Evolutionary conservation across 2,113 vertebrate genomes (phyloP), one percentile per base, ranked within the genome.

Genomic region (Otis tarda): DNA sequence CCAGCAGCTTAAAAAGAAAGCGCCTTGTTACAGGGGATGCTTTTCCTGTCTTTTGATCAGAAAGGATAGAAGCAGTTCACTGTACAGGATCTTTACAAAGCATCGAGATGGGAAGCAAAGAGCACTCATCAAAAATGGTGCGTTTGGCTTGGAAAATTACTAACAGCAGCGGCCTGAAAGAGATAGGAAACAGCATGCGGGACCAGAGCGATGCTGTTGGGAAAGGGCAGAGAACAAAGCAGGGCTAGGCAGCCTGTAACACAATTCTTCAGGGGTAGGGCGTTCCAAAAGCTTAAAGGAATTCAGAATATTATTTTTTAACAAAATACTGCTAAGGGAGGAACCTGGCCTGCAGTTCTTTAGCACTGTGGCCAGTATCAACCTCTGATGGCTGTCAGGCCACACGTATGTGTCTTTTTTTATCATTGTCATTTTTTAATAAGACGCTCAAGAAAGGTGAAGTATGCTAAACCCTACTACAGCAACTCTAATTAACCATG

Each of bases 261-360:
- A 71, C 77, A 73, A 9, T 20, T 82, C 94, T 91, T 75, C 83
- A 73, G 86, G 92, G 73, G 73, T 9, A 82, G 95, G 89, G 89
- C 14, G 14, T 95, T 96, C 65, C 86, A 91, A 49, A 82, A 83
- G 53, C 87, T 93, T 82, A 41, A 35, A 84, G 74, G 86, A 92
- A 96, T 94, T 93, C 69, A 49, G 73, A 93, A 49, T 84, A 87
- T 79, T 95, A 89, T 94, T 96, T 94, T 92, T 87, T 73, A 89
- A 96, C 69, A 87, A 87, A 94, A 94, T 91, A 82, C 76, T 91
- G 50, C 83, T 76, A 45, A 73, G 76, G 92, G 92, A 94, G 88
- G 94, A 87, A 76, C 92, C 7, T 1, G 30, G 71, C 56, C 52
- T 78, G 45, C 64, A 85, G 67, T 70, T 76, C 61, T 65, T 59